Conservation (phyloP, 2,797 vertebrate genomes). For the Darevskia nairensis region DNA sequence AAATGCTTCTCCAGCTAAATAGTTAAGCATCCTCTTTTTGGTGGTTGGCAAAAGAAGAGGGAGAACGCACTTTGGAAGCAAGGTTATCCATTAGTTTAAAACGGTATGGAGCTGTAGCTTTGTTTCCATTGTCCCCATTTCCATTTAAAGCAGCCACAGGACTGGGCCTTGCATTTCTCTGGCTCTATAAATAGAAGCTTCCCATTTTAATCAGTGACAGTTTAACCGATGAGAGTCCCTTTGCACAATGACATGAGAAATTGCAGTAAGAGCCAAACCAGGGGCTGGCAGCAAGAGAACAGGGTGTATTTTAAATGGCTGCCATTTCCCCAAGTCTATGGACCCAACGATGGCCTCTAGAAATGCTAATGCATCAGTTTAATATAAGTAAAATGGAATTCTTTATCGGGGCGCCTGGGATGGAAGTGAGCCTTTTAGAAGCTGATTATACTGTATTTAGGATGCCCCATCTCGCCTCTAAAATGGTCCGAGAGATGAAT, state of each 20-base stretch:
- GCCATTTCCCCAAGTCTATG: background rate
- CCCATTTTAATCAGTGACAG: constrained; percentile 54
- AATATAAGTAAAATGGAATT: background rate
- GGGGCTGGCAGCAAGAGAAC: background rate
- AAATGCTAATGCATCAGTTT: constrained; percentile 7
- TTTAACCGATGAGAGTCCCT: constrained; percentile 53
- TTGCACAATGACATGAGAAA: constrained; percentile 36
- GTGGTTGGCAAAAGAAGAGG: too few relatives aligned
- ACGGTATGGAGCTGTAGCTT: background rate
- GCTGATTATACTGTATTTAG: background rate
- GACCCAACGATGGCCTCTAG: background rate
- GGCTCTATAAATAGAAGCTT: constrained; percentile 1
- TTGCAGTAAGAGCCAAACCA: constrained; percentile 29
- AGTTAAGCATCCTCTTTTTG: too few relatives aligned
- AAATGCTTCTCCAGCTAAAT: background rate
- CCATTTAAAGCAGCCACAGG: constrained; percentile 8
- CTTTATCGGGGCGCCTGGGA: too few relatives aligned
- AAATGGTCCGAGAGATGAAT: background rate
- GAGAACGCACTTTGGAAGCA: constrained; percentile 1
- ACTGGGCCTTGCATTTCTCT: background rate
- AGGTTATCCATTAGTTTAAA: constrained; percentile 6
- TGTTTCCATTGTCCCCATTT: constrained; percentile 18
- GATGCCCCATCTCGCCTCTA: background rate
- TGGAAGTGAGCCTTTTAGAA: background rate
- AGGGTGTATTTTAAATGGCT: background rate